Conservation (phyloP, 2,113 vertebrate genomes). For the Cranoglanis bouderius region DNA sequence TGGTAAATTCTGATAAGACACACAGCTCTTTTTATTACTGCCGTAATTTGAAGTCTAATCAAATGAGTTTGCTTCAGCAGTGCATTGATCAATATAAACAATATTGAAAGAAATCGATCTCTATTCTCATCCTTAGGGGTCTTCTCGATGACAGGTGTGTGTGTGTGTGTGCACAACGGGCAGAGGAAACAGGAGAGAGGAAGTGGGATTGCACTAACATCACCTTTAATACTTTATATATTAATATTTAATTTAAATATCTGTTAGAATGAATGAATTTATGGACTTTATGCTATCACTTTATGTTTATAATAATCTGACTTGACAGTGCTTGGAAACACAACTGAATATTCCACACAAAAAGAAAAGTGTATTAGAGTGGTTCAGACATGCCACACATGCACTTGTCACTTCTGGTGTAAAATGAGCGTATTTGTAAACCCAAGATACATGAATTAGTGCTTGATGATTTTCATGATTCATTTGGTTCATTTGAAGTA, state of each 20-base stretch:
- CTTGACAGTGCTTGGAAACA: neutral
- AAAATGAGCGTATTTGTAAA: too few relatives aligned
- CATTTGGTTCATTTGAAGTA: too few relatives aligned
- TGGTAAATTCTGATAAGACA: neutral
- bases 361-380: too few relatives aligned
- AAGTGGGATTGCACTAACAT: neutral
- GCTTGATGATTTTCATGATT: too few relatives aligned
- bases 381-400: too few relatives aligned
- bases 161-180: neutral
- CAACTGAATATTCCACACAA: neutral
- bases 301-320: neutral
- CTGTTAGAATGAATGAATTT: neutral
- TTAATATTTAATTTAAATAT: neutral
- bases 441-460: too few relatives aligned
- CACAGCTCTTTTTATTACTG: neutral
- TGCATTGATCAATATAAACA: neutral
- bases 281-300: neutral
- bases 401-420: too few relatives aligned
- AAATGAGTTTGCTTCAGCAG: neutral
- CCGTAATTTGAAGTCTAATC: neutral
- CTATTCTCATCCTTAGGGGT: neutral
- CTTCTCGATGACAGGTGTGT: too few relatives aligned
- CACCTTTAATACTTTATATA: neutral
- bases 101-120: neutral
- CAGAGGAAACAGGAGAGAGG: neutral